Base-by-base conservation (phyloP, 2,888 invertebrate genomes). In the Hyposoter didymator region DNA sequence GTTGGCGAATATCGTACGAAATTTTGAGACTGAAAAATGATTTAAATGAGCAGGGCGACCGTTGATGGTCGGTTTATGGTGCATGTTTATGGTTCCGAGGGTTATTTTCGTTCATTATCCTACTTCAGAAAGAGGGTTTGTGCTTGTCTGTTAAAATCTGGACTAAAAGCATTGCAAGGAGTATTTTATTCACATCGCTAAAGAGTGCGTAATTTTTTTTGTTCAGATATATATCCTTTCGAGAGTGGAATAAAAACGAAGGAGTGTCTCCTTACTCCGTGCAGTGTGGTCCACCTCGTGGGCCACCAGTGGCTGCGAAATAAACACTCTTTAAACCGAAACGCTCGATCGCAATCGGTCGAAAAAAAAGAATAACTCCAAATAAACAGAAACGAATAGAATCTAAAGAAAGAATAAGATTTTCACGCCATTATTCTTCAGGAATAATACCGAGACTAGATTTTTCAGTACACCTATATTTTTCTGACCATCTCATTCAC, bases 401-500 rank as follows among this genome's bases (percentile, higher is more conserved):
- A 28, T 28, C 28, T 14, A 28, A 59, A 22, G 19, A 66, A 35
- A 39, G 12, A 35, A 39, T 47, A 28, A 12, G 14, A 12, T 35
- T 47, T 64, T 39, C 7, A 49, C 70, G 32, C 6, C 55, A 19
- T 35, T 5, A 22, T 28, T 28, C 10, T 14, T 22, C 28, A 59
- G 59, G 14, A 28, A 59, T 59, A 59, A 59, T 28, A 28, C 14
- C 59, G 14, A 28, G 59, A 59, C 28, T 59, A 59, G 28, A 59
- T 14, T 59, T 28, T 59, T 59, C 6, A 59, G 14, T 39, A 49
- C 47, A 59, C 49, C 28, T 66, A 78, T 52, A 80, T 69, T 45
- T 43, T 66, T 49, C 66, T 73, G 55, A 39, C 76, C 43, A 80
- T 85, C 85, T 85, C 85, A 85, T 85, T 85, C 85, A 80, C 76